Conservation (phyloP, 2,113 vertebrate species). For the Crotophaga sulcirostris region DNA sequence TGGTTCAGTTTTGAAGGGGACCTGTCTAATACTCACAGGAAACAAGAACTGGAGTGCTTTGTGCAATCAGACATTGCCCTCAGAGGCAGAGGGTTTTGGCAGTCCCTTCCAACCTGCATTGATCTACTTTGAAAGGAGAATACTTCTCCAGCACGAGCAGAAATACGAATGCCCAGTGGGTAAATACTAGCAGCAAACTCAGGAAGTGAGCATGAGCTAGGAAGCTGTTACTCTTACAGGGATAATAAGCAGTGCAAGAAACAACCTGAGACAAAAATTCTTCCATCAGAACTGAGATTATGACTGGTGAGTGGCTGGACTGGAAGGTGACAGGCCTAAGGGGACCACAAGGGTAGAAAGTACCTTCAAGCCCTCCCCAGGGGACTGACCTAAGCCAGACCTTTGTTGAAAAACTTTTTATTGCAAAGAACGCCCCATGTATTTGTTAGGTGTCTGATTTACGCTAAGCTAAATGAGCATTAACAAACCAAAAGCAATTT, state of each 20-base stretch:
- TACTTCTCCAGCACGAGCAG: not conserved
- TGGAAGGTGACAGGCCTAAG: not conserved
- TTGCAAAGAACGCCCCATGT: not conserved
- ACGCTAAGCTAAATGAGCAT: not conserved
- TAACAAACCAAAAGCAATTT: not conserved
- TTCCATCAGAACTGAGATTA: not conserved
- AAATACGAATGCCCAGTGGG: not conserved
- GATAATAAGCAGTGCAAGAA: not conserved
- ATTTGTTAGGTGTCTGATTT: not conserved
- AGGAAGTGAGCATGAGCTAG: not conserved
- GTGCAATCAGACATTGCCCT: not conserved
- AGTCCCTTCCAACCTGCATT: not conserved
- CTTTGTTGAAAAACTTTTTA: not conserved
- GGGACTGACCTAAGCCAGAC: not conserved
- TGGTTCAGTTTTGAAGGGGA: not conserved
- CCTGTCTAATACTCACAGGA: not conserved
- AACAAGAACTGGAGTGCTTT: not conserved
- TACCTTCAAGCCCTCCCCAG: not conserved
- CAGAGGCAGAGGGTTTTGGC: not conserved
- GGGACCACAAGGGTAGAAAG: not conserved
- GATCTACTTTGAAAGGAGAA: not conserved
- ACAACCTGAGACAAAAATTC: not conserved
- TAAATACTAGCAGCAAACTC: not conserved
- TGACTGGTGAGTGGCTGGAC: fast-evolving
- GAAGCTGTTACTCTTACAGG: not conserved